Conservation (phyloP, 2,113 vertebrate species). For the Hystrix brachyura region DNA sequence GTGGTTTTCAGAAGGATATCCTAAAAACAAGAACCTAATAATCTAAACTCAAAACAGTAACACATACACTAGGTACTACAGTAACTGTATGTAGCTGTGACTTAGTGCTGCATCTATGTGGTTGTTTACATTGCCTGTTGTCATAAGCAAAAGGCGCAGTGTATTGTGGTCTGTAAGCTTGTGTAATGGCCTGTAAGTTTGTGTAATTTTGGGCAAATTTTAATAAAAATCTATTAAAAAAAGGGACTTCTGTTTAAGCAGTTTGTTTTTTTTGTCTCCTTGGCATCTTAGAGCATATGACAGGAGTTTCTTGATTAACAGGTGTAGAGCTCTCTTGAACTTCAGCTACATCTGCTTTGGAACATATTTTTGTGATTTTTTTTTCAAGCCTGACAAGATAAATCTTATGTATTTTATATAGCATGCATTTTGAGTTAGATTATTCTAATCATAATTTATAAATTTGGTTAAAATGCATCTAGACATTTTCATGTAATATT, state of each 20-base stretch:
- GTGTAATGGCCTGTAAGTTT: no score
- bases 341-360: neutral
- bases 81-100: no score
- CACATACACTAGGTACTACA: no score
- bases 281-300: neutral
- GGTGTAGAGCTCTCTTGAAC: neutral
- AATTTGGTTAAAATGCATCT: slow-evolving; percentile 3
- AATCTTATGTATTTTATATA: slow-evolving; percentile 27
- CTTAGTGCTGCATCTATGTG: no score
- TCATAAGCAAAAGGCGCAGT: no score
- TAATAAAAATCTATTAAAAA: no score
- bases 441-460: neutral
- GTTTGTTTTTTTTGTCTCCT: slow-evolving; percentile 33
- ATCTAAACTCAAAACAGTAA: no score
- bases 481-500: neutral
- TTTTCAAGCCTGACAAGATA: neutral
- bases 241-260: neutral
- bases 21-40: no score
- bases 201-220: no score
- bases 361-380: neutral
- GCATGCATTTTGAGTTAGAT: neutral
- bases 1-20: slow-evolving; percentile 11
- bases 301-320: slow-evolving; percentile 26
- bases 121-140: no score
- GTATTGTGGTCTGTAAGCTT: no score